Conservation (phyloP, 2,797 vertebrate genomes). For the Mormyrus hasselquistii region DNA sequence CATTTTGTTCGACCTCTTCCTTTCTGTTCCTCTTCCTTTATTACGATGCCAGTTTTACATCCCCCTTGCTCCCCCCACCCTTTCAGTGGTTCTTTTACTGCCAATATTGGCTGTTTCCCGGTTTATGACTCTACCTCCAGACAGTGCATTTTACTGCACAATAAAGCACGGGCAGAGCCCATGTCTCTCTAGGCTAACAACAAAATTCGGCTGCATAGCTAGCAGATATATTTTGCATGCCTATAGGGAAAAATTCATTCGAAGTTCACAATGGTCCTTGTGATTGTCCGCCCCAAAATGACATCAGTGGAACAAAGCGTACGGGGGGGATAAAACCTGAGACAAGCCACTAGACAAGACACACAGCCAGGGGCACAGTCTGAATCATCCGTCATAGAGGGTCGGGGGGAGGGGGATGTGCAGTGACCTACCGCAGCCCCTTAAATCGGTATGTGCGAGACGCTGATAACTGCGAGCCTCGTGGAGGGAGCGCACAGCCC, state of each 20-base stretch:
- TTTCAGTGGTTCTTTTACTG: background rate
- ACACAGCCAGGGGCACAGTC: background rate
- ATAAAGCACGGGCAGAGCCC: background rate
- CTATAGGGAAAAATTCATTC: background rate
- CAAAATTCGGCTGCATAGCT: background rate
- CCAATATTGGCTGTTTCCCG: background rate
- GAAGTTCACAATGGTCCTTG: background rate
- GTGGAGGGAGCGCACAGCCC: background rate
- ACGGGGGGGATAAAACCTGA: background rate
- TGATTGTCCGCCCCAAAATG: background rate
- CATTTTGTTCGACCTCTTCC: background rate
- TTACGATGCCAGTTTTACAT: background rate
- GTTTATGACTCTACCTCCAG: background rate
- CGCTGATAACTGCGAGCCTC: slow-evolving; percentile 39
- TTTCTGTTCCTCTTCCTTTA: slow-evolving; percentile 4
- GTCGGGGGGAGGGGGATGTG: slow-evolving; percentile 44
- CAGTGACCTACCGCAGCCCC: slow-evolving; percentile 45
- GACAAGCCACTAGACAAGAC: background rate
- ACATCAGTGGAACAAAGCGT: background rate
- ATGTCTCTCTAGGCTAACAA: background rate
- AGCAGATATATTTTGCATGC: background rate
- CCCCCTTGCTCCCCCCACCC: background rate
- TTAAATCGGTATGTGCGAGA: slow-evolving; percentile 33
- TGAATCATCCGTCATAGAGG: slow-evolving; percentile 4
- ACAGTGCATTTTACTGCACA: background rate